A percentile compares a stretch with the other conserved stretches of the same genome.
phyloP scores from a whole-genome alignment of 2,888 invertebrate species.

The Ichneumon xanthorius region DNA sequence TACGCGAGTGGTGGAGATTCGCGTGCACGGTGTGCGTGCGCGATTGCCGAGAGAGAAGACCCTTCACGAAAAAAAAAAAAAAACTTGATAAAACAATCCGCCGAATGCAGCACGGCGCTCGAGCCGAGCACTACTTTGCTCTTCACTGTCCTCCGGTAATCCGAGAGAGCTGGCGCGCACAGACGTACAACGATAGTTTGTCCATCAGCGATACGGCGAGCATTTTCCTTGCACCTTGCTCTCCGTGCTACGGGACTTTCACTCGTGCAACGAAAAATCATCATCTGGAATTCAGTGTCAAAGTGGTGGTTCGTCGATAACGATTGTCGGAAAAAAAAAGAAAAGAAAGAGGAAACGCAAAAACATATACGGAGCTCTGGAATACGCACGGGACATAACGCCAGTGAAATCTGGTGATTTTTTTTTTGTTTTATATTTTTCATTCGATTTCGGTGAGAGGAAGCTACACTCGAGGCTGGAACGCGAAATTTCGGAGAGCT shows the following conservation, averaged over 20 bases:
- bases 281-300: constrained; percentile 43
- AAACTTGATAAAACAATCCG: constrained; percentile 54
- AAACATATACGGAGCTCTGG: background rate
- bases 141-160: constrained; percentile 7
- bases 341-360: background rate
- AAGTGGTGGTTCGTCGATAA: constrained; percentile 20
- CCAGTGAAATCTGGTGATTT: constrained; percentile 10
- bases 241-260: constrained; percentile 15
- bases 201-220: background rate
- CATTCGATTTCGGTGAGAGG: background rate
- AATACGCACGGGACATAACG: background rate
- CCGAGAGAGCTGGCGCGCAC: constrained; percentile 45
- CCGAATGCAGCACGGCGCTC: constrained; percentile 45
- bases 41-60: background rate
- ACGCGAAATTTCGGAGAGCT: constrained; percentile 9
- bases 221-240: constrained; percentile 22
- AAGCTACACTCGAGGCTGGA: background rate
- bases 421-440: background rate
- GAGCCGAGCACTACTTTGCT: background rate
- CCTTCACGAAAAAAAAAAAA: background rate
- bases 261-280: constrained; percentile 17
- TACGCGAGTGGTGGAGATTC: background rate
- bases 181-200: background rate
- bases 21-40: background rate
- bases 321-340: background rate